Percentiles rank a stretch among this genome's conserved stretches.
These are phyloP conservation scores for Heliothis subflexa DNA, from an alignment of 1,140 invertebrate species.

Conservation along the genomic window DNA sequence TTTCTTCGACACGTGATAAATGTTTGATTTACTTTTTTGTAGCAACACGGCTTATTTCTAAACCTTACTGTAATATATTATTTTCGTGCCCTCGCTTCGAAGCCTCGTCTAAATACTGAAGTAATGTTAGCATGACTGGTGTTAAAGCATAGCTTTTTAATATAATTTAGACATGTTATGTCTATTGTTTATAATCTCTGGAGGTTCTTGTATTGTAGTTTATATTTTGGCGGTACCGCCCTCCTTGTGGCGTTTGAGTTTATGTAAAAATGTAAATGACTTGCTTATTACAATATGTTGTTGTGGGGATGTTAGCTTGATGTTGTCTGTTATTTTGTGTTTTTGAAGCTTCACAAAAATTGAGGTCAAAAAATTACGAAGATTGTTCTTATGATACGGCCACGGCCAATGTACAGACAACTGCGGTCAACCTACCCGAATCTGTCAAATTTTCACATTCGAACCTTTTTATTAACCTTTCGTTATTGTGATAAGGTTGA, in stretches of 20 bases:
- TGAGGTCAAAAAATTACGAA: too few species aligned
- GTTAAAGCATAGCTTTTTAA: constrained; percentile 43
- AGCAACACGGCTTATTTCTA: neutral
- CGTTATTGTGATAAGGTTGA: too few species aligned
- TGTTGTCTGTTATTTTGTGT: neutral
- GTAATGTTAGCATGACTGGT: neutral
- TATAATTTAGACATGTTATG: constrained; percentile 38
- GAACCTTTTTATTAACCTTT: too few species aligned
- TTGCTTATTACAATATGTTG: constrained; percentile 17
- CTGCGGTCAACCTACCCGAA: too few species aligned
- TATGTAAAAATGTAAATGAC: constrained; percentile 41
- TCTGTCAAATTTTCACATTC: too few species aligned
- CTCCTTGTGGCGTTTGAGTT: neutral
- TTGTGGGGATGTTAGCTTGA: neutral
- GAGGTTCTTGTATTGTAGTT: constrained; percentile 23
- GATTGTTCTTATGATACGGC: too few species aligned
- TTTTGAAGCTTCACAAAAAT: neutral
- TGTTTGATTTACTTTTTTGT: neutral
- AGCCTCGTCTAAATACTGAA: neutral
- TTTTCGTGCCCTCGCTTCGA: neutral
- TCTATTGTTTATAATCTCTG: constrained; percentile 40
- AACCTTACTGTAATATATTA: neutral
- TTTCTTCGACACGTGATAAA: too few species aligned
- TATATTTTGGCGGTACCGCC: constrained; percentile 20
- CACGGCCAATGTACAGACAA: too few species aligned